phyloP scores from a whole-genome alignment of 2,113 vertebrate species.

The Artemisiospiza belli region DNA sequence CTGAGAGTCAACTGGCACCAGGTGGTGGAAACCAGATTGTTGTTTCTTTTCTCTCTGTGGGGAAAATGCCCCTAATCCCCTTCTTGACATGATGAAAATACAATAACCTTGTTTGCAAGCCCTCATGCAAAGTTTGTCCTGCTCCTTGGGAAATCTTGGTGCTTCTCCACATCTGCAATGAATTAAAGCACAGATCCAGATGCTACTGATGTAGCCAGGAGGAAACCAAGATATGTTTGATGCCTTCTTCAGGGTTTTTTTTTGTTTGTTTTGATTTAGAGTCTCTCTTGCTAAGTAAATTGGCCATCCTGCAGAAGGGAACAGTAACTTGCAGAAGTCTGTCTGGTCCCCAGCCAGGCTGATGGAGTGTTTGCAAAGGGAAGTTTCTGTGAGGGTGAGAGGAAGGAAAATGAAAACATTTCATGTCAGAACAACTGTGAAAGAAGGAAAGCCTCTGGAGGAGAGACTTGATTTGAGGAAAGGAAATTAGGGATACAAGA shows the following conservation, averaged over 20 bases:
- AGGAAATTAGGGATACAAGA: background rate
- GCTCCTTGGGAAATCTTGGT: background rate
- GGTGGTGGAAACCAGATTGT: background rate
- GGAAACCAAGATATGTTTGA: background rate
- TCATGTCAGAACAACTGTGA: background rate
- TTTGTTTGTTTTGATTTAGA: background rate
- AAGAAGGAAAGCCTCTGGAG: background rate
- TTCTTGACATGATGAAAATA: background rate
- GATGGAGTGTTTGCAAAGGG: background rate
- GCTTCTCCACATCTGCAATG: background rate
- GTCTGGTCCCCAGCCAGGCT: background rate
- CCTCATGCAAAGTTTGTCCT: background rate
- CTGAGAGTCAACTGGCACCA: background rate
- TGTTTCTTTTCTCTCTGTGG: background rate
- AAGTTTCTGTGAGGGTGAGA: background rate
- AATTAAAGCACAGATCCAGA: background rate
- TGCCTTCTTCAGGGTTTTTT: background rate
- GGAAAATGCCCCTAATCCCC: background rate
- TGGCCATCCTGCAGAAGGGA: background rate
- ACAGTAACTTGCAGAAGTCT: background rate
- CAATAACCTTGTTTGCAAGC: background rate
- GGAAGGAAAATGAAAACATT: background rate
- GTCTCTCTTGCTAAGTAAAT: background rate
- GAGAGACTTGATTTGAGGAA: background rate
- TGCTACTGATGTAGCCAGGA: background rate